Evolutionary conservation across 2,888 invertebrate species (phyloP).

Genomic region (Drosophila acutilabella): DNA sequence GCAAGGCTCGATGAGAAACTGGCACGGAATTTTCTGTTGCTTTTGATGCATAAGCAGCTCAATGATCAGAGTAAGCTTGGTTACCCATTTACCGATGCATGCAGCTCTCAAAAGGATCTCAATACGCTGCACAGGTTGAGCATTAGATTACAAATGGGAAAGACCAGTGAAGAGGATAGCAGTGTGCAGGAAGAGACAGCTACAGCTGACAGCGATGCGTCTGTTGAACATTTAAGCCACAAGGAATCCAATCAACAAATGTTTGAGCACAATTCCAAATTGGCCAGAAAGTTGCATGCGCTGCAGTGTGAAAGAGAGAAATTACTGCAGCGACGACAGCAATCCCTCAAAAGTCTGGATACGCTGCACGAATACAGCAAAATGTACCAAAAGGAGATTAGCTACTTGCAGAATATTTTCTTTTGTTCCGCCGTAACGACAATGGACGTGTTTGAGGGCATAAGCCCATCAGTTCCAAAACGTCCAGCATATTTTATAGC

Average conservation of each 20-base stretch:
- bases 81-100: conserved; percentile 70
- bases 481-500: conserved; percentile 40
- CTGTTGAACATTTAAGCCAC: neutral
- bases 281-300: conserved; percentile 30
- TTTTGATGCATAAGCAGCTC: conserved; percentile 78
- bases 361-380: neutral
- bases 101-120: conserved; percentile 60
- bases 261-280: conserved; percentile 19
- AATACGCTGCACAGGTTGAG: conserved; percentile 54
- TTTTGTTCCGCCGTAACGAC: conserved; percentile 32
- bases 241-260: conserved; percentile 27
- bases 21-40: conserved; percentile 77
- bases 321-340: neutral
- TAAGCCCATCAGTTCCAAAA: neutral
- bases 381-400: conserved; percentile 29
- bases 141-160: neutral
- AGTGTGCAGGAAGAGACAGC: neutral
- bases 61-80: conserved; percentile 50
- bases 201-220: neutral
- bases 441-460: conserved; percentile 17
- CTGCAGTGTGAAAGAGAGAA: conserved; percentile 21
- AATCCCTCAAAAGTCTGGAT: neutral
- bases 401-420: conserved; percentile 49
- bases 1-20: conserved; percentile 69
- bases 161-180: neutral